These are phyloP conservation scores for Falco punctatus DNA, from an alignment of 2,113 vertebrate genomes.

Conservation along the genomic window DNA sequence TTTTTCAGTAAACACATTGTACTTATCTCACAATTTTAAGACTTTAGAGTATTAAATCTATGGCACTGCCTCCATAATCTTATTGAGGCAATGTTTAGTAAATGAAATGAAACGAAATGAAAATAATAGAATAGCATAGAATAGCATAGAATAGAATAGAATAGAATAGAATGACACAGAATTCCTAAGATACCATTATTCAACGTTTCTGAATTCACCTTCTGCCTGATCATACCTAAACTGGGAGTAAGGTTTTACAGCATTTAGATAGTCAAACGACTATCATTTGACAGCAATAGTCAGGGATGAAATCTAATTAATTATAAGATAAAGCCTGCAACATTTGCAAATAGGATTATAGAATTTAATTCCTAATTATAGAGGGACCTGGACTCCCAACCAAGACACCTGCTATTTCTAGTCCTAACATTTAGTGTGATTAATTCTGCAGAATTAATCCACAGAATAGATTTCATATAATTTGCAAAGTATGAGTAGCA, in stretches of 20 bases:
- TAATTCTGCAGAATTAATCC: slow-evolving; percentile 43
- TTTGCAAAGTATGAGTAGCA: slow-evolving; percentile 28
- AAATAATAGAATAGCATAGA: too few relatives aligned
- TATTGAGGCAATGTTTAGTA: not conserved
- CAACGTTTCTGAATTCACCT: not conserved
- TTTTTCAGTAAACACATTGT: not conserved
- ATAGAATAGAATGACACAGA: not conserved
- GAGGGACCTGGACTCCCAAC: not conserved
- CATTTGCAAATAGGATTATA: slow-evolving; percentile 38
- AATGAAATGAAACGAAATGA: not conserved
- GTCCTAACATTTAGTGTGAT: slow-evolving; percentile 16
- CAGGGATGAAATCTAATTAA: slow-evolving; percentile 30
- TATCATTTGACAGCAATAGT: not conserved
- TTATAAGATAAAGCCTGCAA: slow-evolving; percentile 23
- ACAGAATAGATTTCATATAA: slow-evolving; percentile 6
- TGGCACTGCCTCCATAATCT: not conserved
- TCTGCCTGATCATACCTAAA: not conserved
- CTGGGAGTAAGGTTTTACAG: not conserved
- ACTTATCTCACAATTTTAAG: not conserved
- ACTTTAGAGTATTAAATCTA: not conserved
- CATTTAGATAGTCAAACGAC: not conserved
- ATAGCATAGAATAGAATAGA: too few relatives aligned
- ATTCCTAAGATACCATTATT: not conserved
- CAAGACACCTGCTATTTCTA: not conserved
- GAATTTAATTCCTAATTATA: slow-evolving; percentile 13